phyloP scores from a whole-genome alignment of 2,888 invertebrate genomes.

The Mycalesis mineus region DNA sequence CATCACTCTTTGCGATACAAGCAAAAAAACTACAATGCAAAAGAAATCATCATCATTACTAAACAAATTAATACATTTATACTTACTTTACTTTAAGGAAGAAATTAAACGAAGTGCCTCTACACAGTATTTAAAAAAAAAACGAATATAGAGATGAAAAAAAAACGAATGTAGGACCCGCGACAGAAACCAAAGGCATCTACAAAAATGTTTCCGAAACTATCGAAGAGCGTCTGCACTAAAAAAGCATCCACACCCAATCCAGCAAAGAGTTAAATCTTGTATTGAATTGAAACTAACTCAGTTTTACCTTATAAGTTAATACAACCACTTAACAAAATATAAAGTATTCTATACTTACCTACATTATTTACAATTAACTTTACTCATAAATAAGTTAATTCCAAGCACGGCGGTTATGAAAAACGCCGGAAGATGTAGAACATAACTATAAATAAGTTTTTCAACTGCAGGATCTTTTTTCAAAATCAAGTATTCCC shows the following conservation, averaged over 20 bases:
- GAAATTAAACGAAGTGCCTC: background rate
- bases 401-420: background rate
- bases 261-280: too few relatives aligned
- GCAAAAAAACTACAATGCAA: background rate
- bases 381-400: background rate
- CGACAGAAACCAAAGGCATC: too few relatives aligned
- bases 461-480: conserved; percentile 9
- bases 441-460: conserved; percentile 6
- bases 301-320: too few relatives aligned
- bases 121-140: too few relatives aligned
- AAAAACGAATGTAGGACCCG: too few relatives aligned
- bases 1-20: background rate
- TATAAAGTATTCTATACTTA: too few relatives aligned
- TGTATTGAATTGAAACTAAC: too few relatives aligned
- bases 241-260: too few relatives aligned
- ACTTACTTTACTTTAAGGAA: background rate
- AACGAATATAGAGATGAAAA: too few relatives aligned
- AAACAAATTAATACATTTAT: background rate
- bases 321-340: background rate
- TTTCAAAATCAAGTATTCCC: conserved; percentile 12
- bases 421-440: background rate
- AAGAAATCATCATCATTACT: background rate
- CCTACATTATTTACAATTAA: background rate
- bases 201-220: too few relatives aligned
- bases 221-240: too few relatives aligned